These are phyloP conservation scores for Papilio dardanus DNA, from an alignment of 1,140 invertebrate species.

Conservation along the genomic window DNA sequence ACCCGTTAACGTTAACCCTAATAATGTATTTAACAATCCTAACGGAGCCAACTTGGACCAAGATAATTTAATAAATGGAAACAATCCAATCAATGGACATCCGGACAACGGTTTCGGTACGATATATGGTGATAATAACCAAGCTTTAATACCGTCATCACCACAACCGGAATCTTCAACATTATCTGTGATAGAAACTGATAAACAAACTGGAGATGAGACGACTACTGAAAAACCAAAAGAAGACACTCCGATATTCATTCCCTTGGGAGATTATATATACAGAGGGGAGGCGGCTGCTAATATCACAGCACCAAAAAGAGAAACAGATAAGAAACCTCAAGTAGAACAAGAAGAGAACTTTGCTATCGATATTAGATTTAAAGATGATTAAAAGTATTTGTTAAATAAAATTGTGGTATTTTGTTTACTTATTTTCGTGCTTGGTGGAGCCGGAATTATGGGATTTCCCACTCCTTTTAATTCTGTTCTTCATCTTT, in stretches of 20 bases:
- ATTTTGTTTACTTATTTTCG: not conserved
- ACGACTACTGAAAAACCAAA: slow-evolving; percentile 41
- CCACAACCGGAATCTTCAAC: slow-evolving; percentile 13
- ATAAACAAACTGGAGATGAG: slow-evolving; percentile 21
- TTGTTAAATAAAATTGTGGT: not conserved
- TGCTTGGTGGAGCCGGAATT: no score
- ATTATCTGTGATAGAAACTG: not conserved
- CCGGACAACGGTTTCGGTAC: slow-evolving; percentile 1
- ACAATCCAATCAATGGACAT: slow-evolving; percentile 18
- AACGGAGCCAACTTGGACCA: slow-evolving; percentile 32
- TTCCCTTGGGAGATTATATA: slow-evolving; percentile 46
- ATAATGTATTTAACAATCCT: slow-evolving; percentile 28
- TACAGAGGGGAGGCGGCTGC: slow-evolving; percentile 47
- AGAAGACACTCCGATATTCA: slow-evolving; percentile 44
- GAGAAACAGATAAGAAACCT: slow-evolving; percentile 55
- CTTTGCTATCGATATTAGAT: slow-evolving; percentile 59
- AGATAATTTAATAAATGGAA: slow-evolving; percentile 39
- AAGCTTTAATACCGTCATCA: not conserved
- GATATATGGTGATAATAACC: slow-evolving; percentile 4
- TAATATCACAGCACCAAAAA: slow-evolving; percentile 55
- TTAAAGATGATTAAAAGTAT: slow-evolving; percentile 48
- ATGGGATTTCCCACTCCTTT: not conserved
- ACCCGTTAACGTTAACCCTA: slow-evolving; percentile 25
- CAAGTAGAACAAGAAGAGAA: slow-evolving; percentile 54
- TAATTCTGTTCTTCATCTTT: not conserved